Evolutionary conservation across 2,797 vertebrate species (phyloP).

Genomic region (Cacajao melanocephalus): DNA sequence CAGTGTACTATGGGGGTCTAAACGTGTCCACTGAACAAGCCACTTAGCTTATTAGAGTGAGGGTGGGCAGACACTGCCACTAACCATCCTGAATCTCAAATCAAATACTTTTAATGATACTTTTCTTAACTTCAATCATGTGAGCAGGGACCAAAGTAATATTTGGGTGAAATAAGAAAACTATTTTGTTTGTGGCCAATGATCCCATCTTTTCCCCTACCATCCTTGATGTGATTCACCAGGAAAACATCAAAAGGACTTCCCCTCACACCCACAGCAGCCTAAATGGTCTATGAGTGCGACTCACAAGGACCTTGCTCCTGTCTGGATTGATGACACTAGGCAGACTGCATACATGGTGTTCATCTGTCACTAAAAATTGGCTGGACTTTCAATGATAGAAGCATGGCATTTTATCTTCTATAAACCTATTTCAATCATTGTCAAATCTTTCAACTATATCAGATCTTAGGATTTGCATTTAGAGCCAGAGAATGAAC

Average conservation of each 20-base stretch:
- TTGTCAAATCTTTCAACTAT: not conserved
- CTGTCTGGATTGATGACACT: not conserved
- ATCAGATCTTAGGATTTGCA: not conserved
- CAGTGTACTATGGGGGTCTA: not conserved
- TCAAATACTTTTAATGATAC: not conserved
- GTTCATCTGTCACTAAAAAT: not conserved
- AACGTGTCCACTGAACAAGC: not conserved
- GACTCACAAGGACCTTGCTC: not conserved
- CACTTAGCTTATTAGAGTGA: not conserved
- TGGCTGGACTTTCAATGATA: not conserved
- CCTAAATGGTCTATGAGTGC: not conserved
- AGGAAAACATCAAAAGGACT: not conserved
- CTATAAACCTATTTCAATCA: not conserved
- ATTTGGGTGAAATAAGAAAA: constrained; percentile 22
- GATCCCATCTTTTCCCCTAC: not conserved
- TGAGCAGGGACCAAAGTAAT: not conserved
- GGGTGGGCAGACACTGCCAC: not conserved
- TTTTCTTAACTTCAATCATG: not conserved
- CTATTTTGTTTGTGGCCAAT: not conserved
- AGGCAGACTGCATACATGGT: not conserved
- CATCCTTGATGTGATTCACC: not conserved
- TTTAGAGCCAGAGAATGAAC: not conserved
- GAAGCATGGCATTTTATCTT: not conserved
- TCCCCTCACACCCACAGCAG: not conserved
- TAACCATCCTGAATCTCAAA: not conserved